phyloP scores from a whole-genome alignment of 1,140 invertebrate genomes.

The Galleria mellonella region DNA sequence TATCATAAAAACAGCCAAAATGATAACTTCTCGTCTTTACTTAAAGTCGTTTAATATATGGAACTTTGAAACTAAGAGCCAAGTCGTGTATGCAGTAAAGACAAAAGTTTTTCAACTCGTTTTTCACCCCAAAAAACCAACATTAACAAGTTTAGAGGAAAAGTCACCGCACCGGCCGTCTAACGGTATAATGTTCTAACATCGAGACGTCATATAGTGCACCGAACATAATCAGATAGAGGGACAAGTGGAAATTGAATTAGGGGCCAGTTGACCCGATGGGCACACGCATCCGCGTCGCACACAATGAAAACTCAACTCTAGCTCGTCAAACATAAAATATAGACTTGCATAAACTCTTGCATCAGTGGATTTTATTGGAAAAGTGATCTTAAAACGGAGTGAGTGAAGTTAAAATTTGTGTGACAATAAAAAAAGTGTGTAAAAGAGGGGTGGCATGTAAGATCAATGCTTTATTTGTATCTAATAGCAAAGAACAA shows the following conservation, averaged over 20 bases:
- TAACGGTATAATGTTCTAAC: conserved; percentile 16
- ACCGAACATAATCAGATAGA: conserved; percentile 59
- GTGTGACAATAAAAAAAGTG: too few species aligned
- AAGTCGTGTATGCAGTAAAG: too few species aligned
- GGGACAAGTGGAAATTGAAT: conserved; percentile 63
- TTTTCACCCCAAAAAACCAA: neutral
- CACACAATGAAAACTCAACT: neutral
- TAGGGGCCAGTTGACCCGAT: conserved; percentile 57
- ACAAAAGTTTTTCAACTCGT: too few species aligned
- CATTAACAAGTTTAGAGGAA: conserved; percentile 4
- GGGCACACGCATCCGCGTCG: conserved; percentile 13
- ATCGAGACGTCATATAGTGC: conserved; percentile 35
- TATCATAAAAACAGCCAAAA: too few species aligned
- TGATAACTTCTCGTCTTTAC: too few species aligned
- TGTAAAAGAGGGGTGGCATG: conserved; percentile 34
- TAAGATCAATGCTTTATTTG: conserved; percentile 62
- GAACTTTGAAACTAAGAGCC: too few species aligned
- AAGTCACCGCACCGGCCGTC: conserved; percentile 7
- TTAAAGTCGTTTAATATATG: too few species aligned
- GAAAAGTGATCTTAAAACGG: too few species aligned
- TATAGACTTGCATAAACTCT: neutral
- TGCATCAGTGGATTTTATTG: neutral
- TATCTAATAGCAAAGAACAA: conserved; percentile 70
- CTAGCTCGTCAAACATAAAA: neutral
- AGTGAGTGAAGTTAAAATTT: too few species aligned